A percentile compares a stretch with the other conserved stretches of the same genome.
Conservation (phyloP, 2,888 invertebrate species). For the Xanthia icteritia region DNA sequence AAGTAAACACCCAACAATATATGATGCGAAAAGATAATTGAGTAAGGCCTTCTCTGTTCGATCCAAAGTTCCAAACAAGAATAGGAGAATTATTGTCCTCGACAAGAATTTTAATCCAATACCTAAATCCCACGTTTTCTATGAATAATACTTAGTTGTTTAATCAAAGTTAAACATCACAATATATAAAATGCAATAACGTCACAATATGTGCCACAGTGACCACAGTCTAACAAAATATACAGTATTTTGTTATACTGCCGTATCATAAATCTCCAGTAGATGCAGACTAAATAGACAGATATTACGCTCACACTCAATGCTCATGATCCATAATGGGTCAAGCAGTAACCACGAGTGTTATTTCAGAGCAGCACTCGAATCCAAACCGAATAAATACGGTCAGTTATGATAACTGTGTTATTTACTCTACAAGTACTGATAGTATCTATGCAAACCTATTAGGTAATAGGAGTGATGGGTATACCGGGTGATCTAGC, state of each 20-base stretch:
- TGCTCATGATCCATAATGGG: conserved; percentile 35
- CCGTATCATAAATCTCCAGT: conserved; percentile 6
- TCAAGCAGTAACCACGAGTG: conserved; percentile 50
- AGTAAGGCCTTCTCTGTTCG: no score
- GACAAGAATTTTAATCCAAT: not conserved
- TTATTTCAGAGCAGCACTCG: conserved; percentile 49
- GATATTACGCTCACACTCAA: conserved; percentile 16
- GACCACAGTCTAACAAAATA: not conserved
- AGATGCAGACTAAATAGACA: not conserved
- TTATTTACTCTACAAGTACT: conserved; percentile 36
- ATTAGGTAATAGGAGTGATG: conserved; percentile 21
- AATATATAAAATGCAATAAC: not conserved
- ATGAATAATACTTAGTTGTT: not conserved
- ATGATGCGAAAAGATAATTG: no score
- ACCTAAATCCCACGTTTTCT: not conserved
- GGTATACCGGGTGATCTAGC: not conserved
- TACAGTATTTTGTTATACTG: no score
- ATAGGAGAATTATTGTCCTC: not conserved
- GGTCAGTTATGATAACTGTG: conserved; percentile 48
- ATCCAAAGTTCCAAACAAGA: not conserved
- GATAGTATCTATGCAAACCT: conserved; percentile 20
- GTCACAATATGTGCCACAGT: not conserved
- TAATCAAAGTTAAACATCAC: not conserved
- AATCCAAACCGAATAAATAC: conserved; percentile 36
- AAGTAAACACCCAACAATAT: not conserved